phyloP scores from a whole-genome alignment of 2,797 vertebrate species.

The Bovichtus diacanthus region DNA sequence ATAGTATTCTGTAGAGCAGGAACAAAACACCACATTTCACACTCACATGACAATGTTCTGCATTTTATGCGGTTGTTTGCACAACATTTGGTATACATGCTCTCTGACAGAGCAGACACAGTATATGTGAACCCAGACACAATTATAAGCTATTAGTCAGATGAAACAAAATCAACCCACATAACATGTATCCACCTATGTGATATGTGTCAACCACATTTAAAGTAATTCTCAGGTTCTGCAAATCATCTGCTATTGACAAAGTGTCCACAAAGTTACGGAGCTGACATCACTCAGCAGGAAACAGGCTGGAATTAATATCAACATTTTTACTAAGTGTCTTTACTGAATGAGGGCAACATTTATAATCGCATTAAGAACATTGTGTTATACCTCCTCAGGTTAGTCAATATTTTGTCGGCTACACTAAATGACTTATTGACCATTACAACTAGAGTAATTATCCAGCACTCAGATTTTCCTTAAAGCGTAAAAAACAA shows the following conservation, averaged over 20 bases:
- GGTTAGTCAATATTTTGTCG: constrained; percentile 28
- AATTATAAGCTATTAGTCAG: not conserved
- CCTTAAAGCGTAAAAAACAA: not conserved
- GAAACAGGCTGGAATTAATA: constrained; percentile 27
- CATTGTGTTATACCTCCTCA: not conserved
- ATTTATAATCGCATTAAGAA: constrained; percentile 23
- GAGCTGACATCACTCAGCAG: constrained; percentile 15
- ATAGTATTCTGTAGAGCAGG: constrained; percentile 1
- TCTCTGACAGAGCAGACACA: not conserved
- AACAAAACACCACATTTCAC: constrained; percentile 6
- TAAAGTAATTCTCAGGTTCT: not conserved
- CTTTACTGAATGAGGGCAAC: constrained; percentile 27
- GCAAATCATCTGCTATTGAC: constrained; percentile 3
- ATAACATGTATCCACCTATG: not conserved
- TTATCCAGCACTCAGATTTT: constrained; percentile 1
- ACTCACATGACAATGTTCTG: constrained; percentile 7
- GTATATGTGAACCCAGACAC: not conserved
- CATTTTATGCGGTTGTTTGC: constrained; percentile 1
- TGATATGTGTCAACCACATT: not conserved
- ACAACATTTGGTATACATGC: not conserved
- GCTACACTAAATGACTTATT: constrained; percentile 18
- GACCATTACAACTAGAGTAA: constrained; percentile 21
- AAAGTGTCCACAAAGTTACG: not conserved
- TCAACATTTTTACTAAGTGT: constrained; percentile 8
- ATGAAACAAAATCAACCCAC: not conserved